Conservation (phyloP, 2,888 invertebrate species). For the Tetheella fluctuosa region DNA sequence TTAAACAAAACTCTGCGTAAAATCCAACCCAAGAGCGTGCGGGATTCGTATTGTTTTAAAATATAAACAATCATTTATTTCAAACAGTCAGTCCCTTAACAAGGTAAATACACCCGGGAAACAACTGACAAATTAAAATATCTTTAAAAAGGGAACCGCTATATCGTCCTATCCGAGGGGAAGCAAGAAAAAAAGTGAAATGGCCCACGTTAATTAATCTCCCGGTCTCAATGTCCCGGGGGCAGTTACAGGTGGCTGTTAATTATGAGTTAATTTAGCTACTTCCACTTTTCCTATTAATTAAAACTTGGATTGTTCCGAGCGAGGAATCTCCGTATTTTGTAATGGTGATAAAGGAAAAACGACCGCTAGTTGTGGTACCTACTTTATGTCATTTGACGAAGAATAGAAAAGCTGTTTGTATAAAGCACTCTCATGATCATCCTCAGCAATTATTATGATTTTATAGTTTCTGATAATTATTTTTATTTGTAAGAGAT, state of each 20-base stretch:
- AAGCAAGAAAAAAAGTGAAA: conserved; percentile 14
- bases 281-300: conserved; percentile 27
- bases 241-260: conserved; percentile 37
- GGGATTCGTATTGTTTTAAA: not conserved
- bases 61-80: not conserved
- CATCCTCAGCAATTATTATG: too few relatives aligned
- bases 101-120: conserved; percentile 2
- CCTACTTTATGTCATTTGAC: not conserved
- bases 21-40: not conserved
- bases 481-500: not conserved
- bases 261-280: conserved; percentile 35
- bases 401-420: not conserved
- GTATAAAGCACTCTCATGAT: too few relatives aligned
- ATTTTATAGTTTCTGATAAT: too few relatives aligned
- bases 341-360: conserved; percentile 11
- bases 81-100: not conserved
- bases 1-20: not conserved
- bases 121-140: conserved; percentile 11
- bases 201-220: conserved; percentile 24
- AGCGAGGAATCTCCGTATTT: conserved; percentile 14
- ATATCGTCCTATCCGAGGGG: not conserved
- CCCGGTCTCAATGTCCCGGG: conserved; percentile 22
- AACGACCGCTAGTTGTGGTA: not conserved
- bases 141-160: not conserved
- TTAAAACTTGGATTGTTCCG: conserved; percentile 31